These are phyloP conservation scores for Haplochromis vanheusdeni DNA, from an alignment of 2,113 vertebrate species.

Conservation along the genomic window DNA sequence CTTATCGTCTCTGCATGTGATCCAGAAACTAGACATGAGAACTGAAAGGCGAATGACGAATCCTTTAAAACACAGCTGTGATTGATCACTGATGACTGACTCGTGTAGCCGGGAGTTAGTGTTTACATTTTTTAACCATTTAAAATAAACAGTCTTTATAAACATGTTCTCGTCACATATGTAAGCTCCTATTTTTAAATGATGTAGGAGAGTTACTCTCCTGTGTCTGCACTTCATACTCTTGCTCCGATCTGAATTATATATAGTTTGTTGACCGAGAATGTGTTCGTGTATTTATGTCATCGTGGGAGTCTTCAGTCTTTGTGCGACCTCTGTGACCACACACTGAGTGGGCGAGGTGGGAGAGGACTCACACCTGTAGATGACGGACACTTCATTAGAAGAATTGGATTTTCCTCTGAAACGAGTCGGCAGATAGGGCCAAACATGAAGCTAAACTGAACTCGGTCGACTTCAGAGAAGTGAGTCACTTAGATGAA, in stretches of 20 bases:
- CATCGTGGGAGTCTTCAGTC: background rate
- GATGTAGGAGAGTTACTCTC: background rate
- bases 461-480: background rate
- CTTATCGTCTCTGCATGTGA: background rate
- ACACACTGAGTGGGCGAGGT: background rate
- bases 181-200: background rate
- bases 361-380: background rate
- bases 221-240: background rate
- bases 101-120: background rate
- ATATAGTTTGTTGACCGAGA: background rate
- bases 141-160: background rate
- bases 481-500: background rate
- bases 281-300: background rate
- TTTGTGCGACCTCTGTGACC: conserved; percentile 21
- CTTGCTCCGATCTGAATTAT: background rate
- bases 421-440: background rate
- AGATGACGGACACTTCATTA: background rate
- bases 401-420: background rate
- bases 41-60: background rate
- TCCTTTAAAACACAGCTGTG: background rate
- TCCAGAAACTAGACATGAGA: background rate
- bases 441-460: background rate
- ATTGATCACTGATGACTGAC: background rate
- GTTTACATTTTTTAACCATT: background rate
- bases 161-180: background rate